Percentiles rank a stretch among this genome's conserved stretches.
phyloP scores from a whole-genome alignment of 2,888 invertebrate species.

The Ectemnius cavifrons region DNA sequence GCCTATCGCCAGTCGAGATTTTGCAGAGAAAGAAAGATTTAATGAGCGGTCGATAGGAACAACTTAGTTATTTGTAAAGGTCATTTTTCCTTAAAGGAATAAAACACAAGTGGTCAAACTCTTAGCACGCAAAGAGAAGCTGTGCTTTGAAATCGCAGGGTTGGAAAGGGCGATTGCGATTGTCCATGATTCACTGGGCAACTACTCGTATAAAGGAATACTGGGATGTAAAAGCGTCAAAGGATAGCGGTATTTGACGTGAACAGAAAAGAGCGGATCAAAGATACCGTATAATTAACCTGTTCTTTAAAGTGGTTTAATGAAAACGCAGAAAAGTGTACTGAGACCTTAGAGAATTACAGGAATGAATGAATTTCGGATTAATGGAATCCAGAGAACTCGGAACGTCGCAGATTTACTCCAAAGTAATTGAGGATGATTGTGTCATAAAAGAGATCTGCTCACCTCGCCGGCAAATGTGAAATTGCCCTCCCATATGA shows the following conservation, averaged over 20 bases:
- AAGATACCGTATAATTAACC: not conserved
- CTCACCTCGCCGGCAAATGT: conserved; percentile 84
- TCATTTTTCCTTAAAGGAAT: too few relatives aligned
- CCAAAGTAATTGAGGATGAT: too few relatives aligned
- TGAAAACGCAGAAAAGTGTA: too few relatives aligned
- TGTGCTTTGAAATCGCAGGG: not conserved
- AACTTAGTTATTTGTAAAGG: too few relatives aligned
- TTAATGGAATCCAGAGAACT: too few relatives aligned
- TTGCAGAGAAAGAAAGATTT: not conserved
- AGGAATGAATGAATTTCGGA: too few relatives aligned
- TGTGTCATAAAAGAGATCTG: not conserved
- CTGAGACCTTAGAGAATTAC: too few relatives aligned
- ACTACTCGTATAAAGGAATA: not conserved
- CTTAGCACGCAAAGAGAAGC: too few relatives aligned
- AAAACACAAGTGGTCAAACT: too few relatives aligned
- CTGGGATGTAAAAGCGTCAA: not conserved
- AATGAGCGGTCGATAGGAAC: not conserved
- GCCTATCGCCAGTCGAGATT: too few relatives aligned
- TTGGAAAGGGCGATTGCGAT: not conserved
- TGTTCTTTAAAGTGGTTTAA: not conserved
- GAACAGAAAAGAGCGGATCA: not conserved
- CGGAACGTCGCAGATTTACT: too few relatives aligned
- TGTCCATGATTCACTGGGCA: not conserved
- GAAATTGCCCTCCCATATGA: conserved; percentile 86
- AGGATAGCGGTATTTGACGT: not conserved